phyloP scores from a whole-genome alignment of 1,140 invertebrate genomes.

The Antheraea mylitta region DNA sequence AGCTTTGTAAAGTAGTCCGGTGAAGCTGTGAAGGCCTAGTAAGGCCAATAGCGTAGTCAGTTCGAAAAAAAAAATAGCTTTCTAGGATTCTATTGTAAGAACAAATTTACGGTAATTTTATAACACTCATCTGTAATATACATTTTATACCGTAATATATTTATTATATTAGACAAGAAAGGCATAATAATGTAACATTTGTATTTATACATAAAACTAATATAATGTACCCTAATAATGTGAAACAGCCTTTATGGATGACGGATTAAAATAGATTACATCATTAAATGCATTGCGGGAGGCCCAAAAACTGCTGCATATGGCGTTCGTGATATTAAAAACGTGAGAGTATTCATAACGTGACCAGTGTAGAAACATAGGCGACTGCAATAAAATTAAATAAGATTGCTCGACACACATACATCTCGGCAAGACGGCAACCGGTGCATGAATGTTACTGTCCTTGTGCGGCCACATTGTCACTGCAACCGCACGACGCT shows the following conservation, averaged over 20 bases:
- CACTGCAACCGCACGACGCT: constrained; percentile 26
- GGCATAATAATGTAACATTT: no score
- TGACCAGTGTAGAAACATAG: constrained; percentile 24
- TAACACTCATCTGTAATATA: no score
- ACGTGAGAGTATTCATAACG: not conserved
- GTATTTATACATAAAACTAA: no score
- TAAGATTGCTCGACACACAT: constrained; percentile 27
- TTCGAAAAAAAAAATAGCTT: no score
- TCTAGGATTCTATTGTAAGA: no score
- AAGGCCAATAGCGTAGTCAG: no score
- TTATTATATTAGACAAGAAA: no score
- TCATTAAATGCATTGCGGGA: not conserved
- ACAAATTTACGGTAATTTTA: no score
- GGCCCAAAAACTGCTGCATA: not conserved
- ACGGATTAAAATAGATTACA: not conserved
- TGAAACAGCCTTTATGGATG: not conserved
- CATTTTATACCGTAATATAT: no score
- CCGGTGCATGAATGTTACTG: constrained; percentile 58
- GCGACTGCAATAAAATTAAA: constrained; percentile 47
- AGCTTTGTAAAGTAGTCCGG: no score
- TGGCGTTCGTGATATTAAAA: constrained; percentile 1
- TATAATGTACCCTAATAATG: no score
- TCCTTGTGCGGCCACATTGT: constrained; percentile 54
- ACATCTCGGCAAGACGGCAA: constrained; percentile 30
- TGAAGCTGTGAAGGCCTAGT: no score